A percentile compares a stretch with the other conserved stretches of the same genome.
phyloP scores from a whole-genome alignment of 2,113 vertebrate genomes.

The Fukomys damarensis region DNA sequence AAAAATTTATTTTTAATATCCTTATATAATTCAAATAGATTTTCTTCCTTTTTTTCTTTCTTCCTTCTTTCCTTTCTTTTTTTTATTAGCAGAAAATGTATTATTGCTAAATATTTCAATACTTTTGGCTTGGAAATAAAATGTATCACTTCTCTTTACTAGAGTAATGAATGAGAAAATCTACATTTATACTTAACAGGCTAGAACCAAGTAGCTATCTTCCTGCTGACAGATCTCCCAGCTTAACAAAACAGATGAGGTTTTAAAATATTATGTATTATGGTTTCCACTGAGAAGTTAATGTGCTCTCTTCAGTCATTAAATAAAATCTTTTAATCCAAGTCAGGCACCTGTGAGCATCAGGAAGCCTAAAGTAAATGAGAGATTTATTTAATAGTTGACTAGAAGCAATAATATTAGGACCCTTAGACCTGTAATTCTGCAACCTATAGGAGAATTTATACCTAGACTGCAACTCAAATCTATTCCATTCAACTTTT shows the following conservation, averaged over 20 bases:
- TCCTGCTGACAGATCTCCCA: constrained; percentile 43
- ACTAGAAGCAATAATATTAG: neutral
- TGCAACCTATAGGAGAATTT: neutral
- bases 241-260: constrained; percentile 57
- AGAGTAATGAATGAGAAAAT: constrained; percentile 10
- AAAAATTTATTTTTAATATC: constrained; percentile 36
- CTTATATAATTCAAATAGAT: neutral
- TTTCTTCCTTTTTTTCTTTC: neutral
- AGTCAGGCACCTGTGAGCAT: constrained; percentile 14
- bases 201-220: constrained; percentile 37
- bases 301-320: constrained; percentile 33
- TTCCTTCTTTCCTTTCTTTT: neutral
- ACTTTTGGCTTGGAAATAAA: constrained; percentile 9
- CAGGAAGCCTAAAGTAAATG: constrained; percentile 49
- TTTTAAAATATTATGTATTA: constrained; percentile 45
- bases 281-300: constrained; percentile 65
- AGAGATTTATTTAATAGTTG: constrained; percentile 35
- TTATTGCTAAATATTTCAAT: neutral
- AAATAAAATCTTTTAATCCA: neutral
- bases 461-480: neutral
- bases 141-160: neutral
- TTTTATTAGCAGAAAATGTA: neutral
- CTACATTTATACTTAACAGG: constrained; percentile 16
- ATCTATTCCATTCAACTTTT: neutral
- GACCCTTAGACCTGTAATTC: neutral